Base-by-base conservation (phyloP, 2,797 vertebrate species). In the Xenentodon cancila region DNA sequence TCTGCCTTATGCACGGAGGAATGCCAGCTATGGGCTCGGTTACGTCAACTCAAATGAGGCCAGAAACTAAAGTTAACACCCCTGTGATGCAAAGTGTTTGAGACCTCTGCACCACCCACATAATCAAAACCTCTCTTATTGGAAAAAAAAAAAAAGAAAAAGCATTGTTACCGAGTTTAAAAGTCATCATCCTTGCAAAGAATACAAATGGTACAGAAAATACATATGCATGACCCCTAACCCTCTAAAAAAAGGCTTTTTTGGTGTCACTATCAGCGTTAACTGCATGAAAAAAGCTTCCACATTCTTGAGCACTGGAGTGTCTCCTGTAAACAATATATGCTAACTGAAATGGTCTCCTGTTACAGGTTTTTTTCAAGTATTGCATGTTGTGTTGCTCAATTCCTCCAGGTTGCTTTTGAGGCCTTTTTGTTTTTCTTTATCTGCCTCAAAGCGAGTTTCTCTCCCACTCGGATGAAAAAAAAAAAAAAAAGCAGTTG, bases 311-410 rank as follows among this genome's bases (percentile, higher is more conserved):
- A 51, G 64, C 47, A 34, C 60, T 51, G 58, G 51, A 50, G 62
- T 59, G 53, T 55, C 59, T 77, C 55, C 47, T 73, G 49, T 76
- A 70, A 84, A 75, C 60, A 16, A 76, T 82, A 68, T 79, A 65
- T 70, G n/a, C 60, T 22, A 20, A 37, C 66, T 82, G 83, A 87
- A 78, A 73, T 70, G 52, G 78, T 46, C 68, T 80, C 61, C 85
- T 86, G 86, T 85, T 80, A 77, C 70, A 81, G 81, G 49, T 40
- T 71, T 80, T 21, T 57, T 71, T 53, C 7, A 44, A 72, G 63
- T 22, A 1, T 7, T 78, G 57, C 71, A 22, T 71, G 78, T 80
- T 74, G 51, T 64, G 63, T 75, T 43, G 47, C 58, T 73, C 25
- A 59, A 59, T 40, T 17, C 54, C 32, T 20, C 27, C 47, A 17